Base-by-base conservation (phyloP, 2,888 invertebrate genomes). In the Odontocolon sp. region DNA sequence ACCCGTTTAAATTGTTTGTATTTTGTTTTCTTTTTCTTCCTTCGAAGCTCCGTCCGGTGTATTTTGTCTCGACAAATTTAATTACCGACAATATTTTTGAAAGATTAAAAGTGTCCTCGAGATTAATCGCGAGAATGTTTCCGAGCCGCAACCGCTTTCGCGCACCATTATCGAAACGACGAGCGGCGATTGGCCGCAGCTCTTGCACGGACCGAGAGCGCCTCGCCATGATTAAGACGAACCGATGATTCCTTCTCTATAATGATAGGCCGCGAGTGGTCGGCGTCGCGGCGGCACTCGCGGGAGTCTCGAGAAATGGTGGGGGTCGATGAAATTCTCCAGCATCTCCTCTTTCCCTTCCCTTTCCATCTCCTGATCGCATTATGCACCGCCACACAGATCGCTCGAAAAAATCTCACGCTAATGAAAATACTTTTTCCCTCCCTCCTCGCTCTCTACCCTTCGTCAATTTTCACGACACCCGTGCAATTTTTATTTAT, bases 171-270 rank as follows among this genome's bases (percentile, higher is more conserved):
- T 71, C 76, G 61, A 67, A 67, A 87, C 56, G 86, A 84, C 86
- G 86, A 59, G 80, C 84, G 77, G 83, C 86, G 87, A 89, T 90
- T 89, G 90, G 90, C 81, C 86, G 86, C 83, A 80, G 82, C 83
- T 81, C 81, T 84, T 82, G 82, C 86, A 85, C 86, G 86, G n/a
- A n/a, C n/a, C n/a, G 85, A 84, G 87, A 88, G 86, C 86, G 87
- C 86, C 87, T 89, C 87, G 88, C 75, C 88, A 89, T 89, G 89
- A 89, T 90, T 90, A 89, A 90, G 89, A 90, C 88, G 89, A 90
- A 89, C 90, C 90, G 89, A 90, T 90, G 90, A 90, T 89, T 89
- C 87, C 89, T 89, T 89, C 89, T 89, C 88, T 90, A 89, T 89
- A 90, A 90, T 89, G 89, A 89, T 89, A 88, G 89, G 87, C 86